Base-by-base conservation (phyloP, 2,113 vertebrate genomes). In the Lycocorax pyrrhopterus region DNA sequence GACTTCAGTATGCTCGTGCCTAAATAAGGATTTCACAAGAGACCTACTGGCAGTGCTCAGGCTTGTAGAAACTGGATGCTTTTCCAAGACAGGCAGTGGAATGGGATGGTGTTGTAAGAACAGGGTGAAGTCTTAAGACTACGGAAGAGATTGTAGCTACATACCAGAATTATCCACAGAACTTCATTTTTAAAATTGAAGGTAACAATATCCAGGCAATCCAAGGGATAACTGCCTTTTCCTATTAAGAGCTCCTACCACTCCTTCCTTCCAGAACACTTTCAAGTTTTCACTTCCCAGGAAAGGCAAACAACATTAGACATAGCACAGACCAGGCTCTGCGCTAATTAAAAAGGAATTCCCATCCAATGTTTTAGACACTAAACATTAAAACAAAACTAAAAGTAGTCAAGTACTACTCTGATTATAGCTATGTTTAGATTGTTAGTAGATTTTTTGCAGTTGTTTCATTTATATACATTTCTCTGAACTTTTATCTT, bases 291-390 rank as follows among this genome's bases (percentile, higher is more conserved):
- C 26, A 30, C 67, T 73, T 83, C 63, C 53, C 71, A 76, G 71
- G 63, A 95, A 63, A 15, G n/a, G 30, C 49, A 95, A 93, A 82
- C 86, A 88, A 49, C 56, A 35, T 66, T 21, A 79, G 67, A 94
- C 67, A 88, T 0, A 77, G 83, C 85, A 69, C 90, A 93, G 90
- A 88, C 9, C 51, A 30, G 46, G 15, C 53, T 88, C 85, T 88
- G 79, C 79, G 55, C 64, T 95, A 89, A 95, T 84, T 81, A 91
- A 74, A 94, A 94, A 95, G 47, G 60, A 81, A 93, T 95, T 89
- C 39, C 23, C 46, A 43, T 35, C 71, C 55, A 49, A 7, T 4
- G 5, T 67, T 64, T 69, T 47, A 74, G 52, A 35, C 44, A 64
- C 44, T 68, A 79, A 84, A 84, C 49, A 82, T 47, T 17, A 63